Conservation (phyloP, 2,797 vertebrate genomes). For the Picus viridis region DNA sequence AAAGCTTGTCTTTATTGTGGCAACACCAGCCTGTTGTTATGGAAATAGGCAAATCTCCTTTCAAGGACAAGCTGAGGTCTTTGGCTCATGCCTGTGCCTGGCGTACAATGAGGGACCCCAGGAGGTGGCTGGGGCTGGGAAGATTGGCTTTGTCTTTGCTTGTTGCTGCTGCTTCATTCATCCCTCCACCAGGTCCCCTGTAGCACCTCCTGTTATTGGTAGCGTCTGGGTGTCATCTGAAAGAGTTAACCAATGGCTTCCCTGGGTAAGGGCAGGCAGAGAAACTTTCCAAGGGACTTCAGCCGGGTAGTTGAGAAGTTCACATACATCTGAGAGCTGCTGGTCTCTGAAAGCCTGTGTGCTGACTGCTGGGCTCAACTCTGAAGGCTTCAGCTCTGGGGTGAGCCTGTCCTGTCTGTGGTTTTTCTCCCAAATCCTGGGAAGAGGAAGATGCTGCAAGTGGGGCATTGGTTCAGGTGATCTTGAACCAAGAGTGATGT, state of each 20-base stretch:
- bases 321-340: accelerated
- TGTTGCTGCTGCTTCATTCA: background rate
- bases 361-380: background rate
- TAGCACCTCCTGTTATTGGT: background rate
- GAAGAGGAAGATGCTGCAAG: background rate
- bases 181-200: background rate
- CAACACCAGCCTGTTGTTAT: background rate
- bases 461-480: accelerated
- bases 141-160: background rate
- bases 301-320: background rate
- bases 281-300: background rate
- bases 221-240: accelerated
- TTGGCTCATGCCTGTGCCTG: background rate
- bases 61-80: background rate
- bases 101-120: background rate
- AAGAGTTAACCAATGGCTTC: background rate
- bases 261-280: background rate
- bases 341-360: accelerated
- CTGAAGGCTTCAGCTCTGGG: accelerated
- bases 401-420: accelerated
- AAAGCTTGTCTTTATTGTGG: background rate
- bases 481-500: background rate
- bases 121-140: background rate
- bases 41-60: constrained; percentile 1
- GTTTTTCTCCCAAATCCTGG: background rate